Base-by-base conservation (phyloP, 2,888 invertebrate species). In the Perdita meconis region DNA sequence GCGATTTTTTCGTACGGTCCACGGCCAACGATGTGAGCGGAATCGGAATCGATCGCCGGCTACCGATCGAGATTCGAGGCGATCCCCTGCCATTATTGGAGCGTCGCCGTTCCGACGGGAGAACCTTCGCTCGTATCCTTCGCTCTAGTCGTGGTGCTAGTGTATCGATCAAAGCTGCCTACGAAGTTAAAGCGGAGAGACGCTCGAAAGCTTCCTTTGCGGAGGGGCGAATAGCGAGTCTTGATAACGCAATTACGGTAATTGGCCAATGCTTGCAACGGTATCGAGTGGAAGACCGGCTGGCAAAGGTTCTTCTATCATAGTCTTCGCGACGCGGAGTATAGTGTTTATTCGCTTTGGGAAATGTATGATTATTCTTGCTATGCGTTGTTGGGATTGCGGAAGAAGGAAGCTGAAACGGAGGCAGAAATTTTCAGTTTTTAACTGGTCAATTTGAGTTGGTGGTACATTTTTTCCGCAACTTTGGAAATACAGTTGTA, bases 251-350 rank as follows among this genome's bases (percentile, higher is more conserved):
- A 87, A 89, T 89, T 87, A 88, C 71, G 80, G 83, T 87, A 88
- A 87, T 88, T 88, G 87, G 83, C 85, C 82, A 85, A 87, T 82
- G 87, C 87, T 87, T 85, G 84, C 86, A 87, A 88, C 87, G 86
- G 81, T 84, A 86, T 88, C 88, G 86, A 88, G 87, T 84, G 82
- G 80, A 79, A 81, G 82, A 82, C 6, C 30, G n/a, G n/a, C n/a
- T n/a, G n/a, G n/a, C n/a, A n/a, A n/a, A n/a, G n/a, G n/a, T n/a
- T n/a, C n/a, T n/a, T n/a, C n/a, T n/a, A n/a, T n/a, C n/a, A n/a
- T n/a, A n/a, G n/a, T n/a, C n/a, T n/a, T n/a, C n/a, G n/a, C n/a
- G n/a, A n/a, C n/a, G n/a, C n/a, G n/a, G n/a, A n/a, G n/a, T n/a
- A n/a, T n/a, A n/a, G n/a, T n/a, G n/a, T n/a, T n/a, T n/a, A n/a